These are phyloP conservation scores for Drosophila rubida DNA, from an alignment of 2,888 invertebrate species.

Conservation along the genomic window DNA sequence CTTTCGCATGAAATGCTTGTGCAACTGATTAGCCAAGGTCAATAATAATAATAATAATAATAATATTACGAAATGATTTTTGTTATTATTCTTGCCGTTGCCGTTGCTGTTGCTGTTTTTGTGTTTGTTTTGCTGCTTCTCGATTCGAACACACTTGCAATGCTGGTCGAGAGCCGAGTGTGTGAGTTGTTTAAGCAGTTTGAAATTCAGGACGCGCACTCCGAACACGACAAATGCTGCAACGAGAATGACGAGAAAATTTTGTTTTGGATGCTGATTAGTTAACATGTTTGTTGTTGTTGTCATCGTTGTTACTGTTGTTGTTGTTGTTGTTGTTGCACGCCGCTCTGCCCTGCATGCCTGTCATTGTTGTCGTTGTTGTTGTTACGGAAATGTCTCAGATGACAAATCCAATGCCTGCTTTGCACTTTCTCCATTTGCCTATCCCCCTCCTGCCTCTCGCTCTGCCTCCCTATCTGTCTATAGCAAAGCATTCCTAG, in stretches of 20 bases:
- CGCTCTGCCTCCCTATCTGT: too few relatives aligned
- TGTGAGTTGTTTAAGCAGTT: constrained; percentile 31
- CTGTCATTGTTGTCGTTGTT: neutral
- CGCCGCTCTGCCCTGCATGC: neutral
- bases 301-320: constrained; percentile 46
- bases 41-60: constrained; percentile 18
- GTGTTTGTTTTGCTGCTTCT: too few relatives aligned
- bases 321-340: neutral
- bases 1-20: constrained; percentile 45
- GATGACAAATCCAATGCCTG: constrained; percentile 64
- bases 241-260: constrained; percentile 78
- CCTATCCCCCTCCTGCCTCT: neutral
- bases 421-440: constrained; percentile 52
- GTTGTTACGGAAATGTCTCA: constrained; percentile 15
- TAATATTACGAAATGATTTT: constrained; percentile 10
- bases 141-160: neutral
- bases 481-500: too few relatives aligned
- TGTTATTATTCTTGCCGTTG: constrained; percentile 1
- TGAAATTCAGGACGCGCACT: constrained; percentile 65
- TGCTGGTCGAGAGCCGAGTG: neutral
- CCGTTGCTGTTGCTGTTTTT: constrained; percentile 8
- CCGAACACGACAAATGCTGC: constrained; percentile 83
- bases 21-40: neutral
- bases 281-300: constrained; percentile 42
- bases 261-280: constrained; percentile 53